phyloP scores from a whole-genome alignment of 2,113 vertebrate genomes.

The Struthio camelus region DNA sequence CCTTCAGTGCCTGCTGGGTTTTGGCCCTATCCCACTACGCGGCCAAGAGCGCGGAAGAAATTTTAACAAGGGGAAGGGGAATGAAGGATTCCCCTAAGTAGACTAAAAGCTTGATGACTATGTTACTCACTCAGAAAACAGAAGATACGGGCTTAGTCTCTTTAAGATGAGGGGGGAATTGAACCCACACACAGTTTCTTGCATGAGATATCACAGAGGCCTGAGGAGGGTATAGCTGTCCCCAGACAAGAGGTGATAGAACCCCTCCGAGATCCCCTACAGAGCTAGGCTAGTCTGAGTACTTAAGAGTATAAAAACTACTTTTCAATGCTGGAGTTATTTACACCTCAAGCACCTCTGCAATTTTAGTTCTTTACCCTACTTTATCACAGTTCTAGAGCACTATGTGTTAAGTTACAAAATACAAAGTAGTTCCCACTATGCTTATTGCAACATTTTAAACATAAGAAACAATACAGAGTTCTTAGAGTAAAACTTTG shows the following conservation, averaged over 20 bases:
- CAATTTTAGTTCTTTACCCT: constrained; percentile 13
- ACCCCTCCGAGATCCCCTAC: not conserved
- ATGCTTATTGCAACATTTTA: not conserved
- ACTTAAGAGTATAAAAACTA: not conserved
- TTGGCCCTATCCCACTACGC: fast-evolving
- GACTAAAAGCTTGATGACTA: not conserved
- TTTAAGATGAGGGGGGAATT: not conserved
- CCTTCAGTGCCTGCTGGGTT: not conserved
- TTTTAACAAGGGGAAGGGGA: not conserved
- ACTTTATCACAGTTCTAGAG: not conserved
- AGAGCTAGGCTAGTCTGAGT: not conserved
- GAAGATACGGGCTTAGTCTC: not conserved
- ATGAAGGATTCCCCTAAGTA: not conserved
- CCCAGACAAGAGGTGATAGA: not conserved
- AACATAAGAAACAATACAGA: not conserved
- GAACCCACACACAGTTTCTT: not conserved
- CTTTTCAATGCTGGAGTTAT: not conserved
- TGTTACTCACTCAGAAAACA: fast-evolving
- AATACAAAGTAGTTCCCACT: not conserved
- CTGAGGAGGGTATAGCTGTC: not conserved
- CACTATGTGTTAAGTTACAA: not conserved
- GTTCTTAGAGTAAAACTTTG: not conserved
- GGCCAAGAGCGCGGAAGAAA: not conserved
- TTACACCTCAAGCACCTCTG: not conserved
- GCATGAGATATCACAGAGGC: not conserved